Evolutionary conservation across 2,888 invertebrate species (phyloP), one percentile per base, ranked within the genome.

Genomic region (Hydrotaea diabolus): DNA sequence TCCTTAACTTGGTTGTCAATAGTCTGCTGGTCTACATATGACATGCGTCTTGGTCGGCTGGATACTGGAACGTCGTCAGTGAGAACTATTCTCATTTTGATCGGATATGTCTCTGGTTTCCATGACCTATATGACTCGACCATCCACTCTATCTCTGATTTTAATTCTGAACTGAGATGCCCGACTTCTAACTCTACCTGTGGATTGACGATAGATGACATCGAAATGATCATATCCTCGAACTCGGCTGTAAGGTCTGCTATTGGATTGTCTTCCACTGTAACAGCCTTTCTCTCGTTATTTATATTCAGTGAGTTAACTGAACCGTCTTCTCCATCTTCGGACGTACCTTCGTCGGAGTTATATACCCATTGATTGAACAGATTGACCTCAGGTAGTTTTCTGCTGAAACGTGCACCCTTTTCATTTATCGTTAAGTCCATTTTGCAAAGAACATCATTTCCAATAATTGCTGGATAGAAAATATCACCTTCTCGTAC

Each of bases 381-480:
- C 36, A 36, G 8, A 36, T 36, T 36, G 8, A 36, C 36, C n/a
- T 46, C 15, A 15, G 11, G 46, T 15, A 46, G 2, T 46, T 11
- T 46, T 15, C 46, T 5, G 11, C 11, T 11, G 13, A 46, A 46
- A 11, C 46, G 46, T 3, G 46, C n/a, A 46, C 46, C 46, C 5
- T 46, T 11, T 46, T 15, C 13, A 46, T 46, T n/a, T 15, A 46
- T 46, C 2, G n/a, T 46, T 11, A 46, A 46, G 13, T 46, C 46
- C 15, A n/a, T 46, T 46, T 46, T 5, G 13, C 15, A 5, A 2
- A 46, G 2, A 46, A 46, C 46, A 15, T 46, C 36, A 7, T 80
- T 57, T 9, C 72, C 77, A 5, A 77, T 31, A 4, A 80, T 64
- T 0, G 64, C 49, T 9, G 46, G 59, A 17, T 72, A 81, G 19